Percentiles rank a stretch among this genome's conserved stretches.
Conservation (phyloP, 2,888 invertebrate genomes). For the Teinopalpus imperialis region DNA sequence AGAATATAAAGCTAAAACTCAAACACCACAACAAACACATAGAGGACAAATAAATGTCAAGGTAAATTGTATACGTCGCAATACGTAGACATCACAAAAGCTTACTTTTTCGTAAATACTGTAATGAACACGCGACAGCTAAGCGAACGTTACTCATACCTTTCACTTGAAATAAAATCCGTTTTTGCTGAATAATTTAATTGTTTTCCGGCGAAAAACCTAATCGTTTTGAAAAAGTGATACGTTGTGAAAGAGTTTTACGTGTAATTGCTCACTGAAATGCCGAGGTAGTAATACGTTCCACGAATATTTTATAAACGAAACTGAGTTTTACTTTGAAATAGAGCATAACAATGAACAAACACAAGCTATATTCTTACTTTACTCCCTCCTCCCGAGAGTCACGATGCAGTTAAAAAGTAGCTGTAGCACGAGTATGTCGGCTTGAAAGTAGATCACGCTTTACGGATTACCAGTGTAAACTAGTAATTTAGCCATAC, state of each 20-base stretch:
- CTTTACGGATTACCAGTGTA: no score
- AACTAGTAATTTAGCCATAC: no score
- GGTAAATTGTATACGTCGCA: constrained; percentile 9
- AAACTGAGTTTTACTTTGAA: background rate
- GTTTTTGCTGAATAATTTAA: constrained; percentile 15
- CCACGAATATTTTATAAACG: constrained; percentile 3
- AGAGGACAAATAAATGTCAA: constrained; percentile 14
- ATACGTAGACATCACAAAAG: constrained; percentile 4
- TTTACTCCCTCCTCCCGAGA: no score
- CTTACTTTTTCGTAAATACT: constrained; percentile 16
- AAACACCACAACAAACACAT: no score
- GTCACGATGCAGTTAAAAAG: no score
- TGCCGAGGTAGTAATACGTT: constrained; percentile 5
- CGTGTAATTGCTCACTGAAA: no score
- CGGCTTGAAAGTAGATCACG: no score
- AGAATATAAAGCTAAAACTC: no score
- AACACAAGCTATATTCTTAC: no score
- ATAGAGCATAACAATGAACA: background rate
- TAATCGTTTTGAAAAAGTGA: constrained; percentile 5
- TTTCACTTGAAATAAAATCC: constrained; percentile 14
- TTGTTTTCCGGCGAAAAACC: constrained; percentile 7
- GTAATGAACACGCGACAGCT: constrained; percentile 14
- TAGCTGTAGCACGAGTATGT: no score
- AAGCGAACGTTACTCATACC: constrained; percentile 16
- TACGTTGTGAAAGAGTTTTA: constrained; percentile 5